Conservation (phyloP, 2,113 vertebrate genomes). For the Microtus richardsoni region DNA sequence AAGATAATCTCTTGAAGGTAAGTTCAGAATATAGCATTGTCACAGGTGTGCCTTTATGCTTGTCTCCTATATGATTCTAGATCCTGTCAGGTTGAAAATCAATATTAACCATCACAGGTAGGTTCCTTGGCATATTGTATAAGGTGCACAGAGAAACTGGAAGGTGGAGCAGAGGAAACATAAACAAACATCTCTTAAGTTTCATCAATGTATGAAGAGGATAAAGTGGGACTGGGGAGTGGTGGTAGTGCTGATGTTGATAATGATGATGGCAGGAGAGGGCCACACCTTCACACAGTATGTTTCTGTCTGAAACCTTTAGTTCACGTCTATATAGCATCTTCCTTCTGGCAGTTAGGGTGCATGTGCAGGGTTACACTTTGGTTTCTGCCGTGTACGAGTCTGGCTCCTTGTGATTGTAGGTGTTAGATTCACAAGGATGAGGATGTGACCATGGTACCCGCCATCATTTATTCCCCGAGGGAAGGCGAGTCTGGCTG, state of each 20-base stretch:
- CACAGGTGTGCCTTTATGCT: too few relatives aligned
- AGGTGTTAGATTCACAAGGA: constrained; percentile 7
- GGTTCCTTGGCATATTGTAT: not conserved
- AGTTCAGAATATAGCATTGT: not conserved
- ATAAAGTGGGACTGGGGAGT: not conserved
- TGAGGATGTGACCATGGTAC: not conserved
- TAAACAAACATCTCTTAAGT: not conserved
- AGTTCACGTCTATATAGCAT: not conserved
- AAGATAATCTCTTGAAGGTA: not conserved
- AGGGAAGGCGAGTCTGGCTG: constrained; percentile 47
- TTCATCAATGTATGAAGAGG: not conserved
- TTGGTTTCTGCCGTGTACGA: not conserved
- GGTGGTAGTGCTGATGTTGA: not conserved
- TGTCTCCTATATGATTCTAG: not conserved
- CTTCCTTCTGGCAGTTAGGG: constrained; percentile 18
- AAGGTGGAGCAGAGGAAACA: not conserved
- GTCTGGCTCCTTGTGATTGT: not conserved
- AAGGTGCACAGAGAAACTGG: not conserved
- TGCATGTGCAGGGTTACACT: not conserved
- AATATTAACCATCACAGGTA: not conserved
- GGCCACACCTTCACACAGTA: not conserved
- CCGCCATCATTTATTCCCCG: constrained; percentile 23
- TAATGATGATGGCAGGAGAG: not conserved
- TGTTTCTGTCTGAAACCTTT: not conserved
- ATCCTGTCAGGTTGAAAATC: too few relatives aligned